phyloP scores from a whole-genome alignment of 2,888 invertebrate genomes.

The Cetonia aurata region DNA sequence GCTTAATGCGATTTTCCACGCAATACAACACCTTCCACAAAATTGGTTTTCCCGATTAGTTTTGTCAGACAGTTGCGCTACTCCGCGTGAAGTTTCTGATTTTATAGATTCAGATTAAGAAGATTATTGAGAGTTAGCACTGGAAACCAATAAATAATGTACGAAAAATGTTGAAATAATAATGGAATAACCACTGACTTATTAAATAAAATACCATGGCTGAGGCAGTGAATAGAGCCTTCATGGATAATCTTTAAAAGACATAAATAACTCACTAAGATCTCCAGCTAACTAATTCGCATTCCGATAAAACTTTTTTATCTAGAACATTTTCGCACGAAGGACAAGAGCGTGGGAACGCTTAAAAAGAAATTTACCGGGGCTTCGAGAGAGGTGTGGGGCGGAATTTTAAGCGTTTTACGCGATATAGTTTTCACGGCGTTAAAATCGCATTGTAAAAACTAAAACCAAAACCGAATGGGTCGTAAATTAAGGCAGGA shows the following conservation, averaged over 20 bases:
- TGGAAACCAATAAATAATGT: too few species aligned
- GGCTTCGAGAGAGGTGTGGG: not conserved
- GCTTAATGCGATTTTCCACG: constrained; percentile 40
- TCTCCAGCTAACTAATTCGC: not conserved
- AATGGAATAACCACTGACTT: too few species aligned
- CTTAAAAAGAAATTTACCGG: constrained; percentile 30
- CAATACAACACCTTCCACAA: constrained; percentile 34
- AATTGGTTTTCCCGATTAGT: constrained; percentile 41
- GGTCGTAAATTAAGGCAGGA: constrained; percentile 30
- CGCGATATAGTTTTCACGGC: constrained; percentile 24
- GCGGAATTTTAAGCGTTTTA: constrained; percentile 16
- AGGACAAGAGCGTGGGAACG: constrained; percentile 12
- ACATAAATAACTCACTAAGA: too few species aligned
- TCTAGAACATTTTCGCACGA: constrained; percentile 4
- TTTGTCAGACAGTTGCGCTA: constrained; percentile 15
- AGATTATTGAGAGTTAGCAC: too few species aligned
- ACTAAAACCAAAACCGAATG: constrained; percentile 27
- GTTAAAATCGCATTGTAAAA: constrained; percentile 35
- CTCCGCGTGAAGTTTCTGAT: too few species aligned
- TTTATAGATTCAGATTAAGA: too few species aligned
- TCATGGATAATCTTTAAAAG: too few species aligned
- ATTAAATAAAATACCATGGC: too few species aligned
- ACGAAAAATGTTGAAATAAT: too few species aligned
- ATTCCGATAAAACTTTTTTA: constrained; percentile 20
- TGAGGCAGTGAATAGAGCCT: too few species aligned